Conservation (phyloP, 2,888 invertebrate genomes). For the Odiellus spinosus region DNA sequence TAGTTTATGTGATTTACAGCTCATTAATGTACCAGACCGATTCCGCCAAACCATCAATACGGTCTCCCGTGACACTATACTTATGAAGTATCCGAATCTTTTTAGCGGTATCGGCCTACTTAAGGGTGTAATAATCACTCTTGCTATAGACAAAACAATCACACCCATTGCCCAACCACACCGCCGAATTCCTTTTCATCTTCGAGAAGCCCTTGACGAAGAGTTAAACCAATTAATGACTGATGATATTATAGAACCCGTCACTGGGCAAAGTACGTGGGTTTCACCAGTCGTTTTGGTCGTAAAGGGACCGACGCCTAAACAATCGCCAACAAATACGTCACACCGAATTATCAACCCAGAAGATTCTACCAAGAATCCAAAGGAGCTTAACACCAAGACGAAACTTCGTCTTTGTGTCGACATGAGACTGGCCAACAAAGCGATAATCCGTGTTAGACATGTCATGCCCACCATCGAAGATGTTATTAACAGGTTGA, state of each 20-base stretch:
- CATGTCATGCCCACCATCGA: conserved; percentile 20
- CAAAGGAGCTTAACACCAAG: too few species aligned
- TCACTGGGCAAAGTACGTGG: conserved; percentile 22
- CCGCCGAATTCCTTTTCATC: background rate
- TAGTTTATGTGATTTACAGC: too few species aligned
- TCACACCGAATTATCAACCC: too few species aligned
- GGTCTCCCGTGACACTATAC: too few species aligned
- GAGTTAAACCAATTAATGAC: conserved; percentile 19
- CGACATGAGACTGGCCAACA: conserved; percentile 18
- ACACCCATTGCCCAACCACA: background rate
- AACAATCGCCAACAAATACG: too few species aligned
- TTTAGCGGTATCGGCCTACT: background rate
- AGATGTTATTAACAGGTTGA: conserved; percentile 17
- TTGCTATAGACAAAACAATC: background rate
- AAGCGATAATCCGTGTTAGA: conserved; percentile 17
- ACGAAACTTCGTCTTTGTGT: conserved; percentile 22
- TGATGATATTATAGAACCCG: conserved; percentile 21
- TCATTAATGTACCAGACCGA: too few species aligned
- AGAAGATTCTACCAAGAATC: too few species aligned
- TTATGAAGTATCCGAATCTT: background rate
- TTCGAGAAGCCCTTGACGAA: conserved; percentile 10
- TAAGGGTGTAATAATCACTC: background rate
- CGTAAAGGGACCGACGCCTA: conserved; percentile 17
- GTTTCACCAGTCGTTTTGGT: conserved; percentile 21
- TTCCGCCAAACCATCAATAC: too few species aligned